These are phyloP conservation scores for Panthera uncia DNA, from an alignment of 2,113 vertebrate genomes.

Conservation along the genomic window DNA sequence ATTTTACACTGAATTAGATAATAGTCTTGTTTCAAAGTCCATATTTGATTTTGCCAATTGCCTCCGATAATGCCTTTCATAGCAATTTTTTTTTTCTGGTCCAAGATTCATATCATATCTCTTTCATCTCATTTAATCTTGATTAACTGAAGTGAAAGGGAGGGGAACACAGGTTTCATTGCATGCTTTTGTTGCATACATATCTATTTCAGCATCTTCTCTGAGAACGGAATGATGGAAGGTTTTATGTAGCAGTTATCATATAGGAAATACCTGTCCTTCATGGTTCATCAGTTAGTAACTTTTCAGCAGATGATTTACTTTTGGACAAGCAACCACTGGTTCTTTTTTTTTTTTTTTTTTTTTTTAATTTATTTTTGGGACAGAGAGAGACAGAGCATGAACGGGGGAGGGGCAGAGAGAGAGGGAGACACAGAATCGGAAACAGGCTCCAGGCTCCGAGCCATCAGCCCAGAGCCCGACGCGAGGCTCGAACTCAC, in stretches of 20 bases:
- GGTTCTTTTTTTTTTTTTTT: background rate
- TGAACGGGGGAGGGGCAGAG: no score
- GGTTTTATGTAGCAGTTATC: background rate
- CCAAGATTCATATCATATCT: background rate
- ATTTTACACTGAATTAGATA: background rate
- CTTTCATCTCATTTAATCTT: constrained; percentile 9
- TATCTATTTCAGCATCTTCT: background rate
- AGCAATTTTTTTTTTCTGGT: background rate
- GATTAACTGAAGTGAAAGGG: background rate
- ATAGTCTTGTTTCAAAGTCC: constrained; percentile 39
- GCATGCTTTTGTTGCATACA: background rate
- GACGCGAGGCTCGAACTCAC: no score
- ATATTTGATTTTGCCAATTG: constrained; percentile 6
- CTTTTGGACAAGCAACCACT: background rate
- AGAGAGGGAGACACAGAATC: no score
- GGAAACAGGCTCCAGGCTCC: no score
- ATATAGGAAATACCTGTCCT: background rate
- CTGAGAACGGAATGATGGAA: background rate
- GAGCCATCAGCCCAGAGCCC: no score
- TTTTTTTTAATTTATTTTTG: no score
- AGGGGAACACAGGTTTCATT: background rate
- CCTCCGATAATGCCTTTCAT: background rate
- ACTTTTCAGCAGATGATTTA: constrained; percentile 18
- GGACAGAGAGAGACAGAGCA: no score
- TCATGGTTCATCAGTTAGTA: background rate